Evolutionary conservation across 1,140 invertebrate genomes (phyloP).

Genomic region (Prorops nasuta): DNA sequence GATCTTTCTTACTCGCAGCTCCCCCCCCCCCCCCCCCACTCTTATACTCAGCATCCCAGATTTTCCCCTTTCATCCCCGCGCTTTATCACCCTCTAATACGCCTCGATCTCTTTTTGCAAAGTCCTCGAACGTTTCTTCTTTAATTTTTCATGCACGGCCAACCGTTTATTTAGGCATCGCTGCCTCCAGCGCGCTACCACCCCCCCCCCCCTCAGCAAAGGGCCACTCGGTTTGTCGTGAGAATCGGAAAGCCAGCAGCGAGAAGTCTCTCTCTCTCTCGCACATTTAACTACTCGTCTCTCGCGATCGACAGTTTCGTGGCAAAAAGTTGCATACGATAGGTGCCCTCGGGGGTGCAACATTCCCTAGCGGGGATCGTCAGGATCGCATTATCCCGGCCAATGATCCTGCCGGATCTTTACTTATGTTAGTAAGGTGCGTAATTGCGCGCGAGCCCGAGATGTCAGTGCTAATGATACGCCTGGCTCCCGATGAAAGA

Average conservation of each 20-base stretch:
- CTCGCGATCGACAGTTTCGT: too few relatives aligned
- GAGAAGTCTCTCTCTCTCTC: slow-evolving; percentile 7
- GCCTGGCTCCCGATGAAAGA: too few relatives aligned
- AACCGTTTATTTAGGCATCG: slow-evolving; percentile 52
- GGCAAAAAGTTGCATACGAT: too few relatives aligned
- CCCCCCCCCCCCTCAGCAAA: slow-evolving; percentile 1
- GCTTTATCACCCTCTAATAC: background rate
- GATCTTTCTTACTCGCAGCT: slow-evolving; percentile 26
- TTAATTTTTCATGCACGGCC: slow-evolving; percentile 44
- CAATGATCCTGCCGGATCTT: too few relatives aligned
- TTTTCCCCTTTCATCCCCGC: background rate
- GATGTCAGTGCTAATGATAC: too few relatives aligned
- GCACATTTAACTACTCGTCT: too few relatives aligned
- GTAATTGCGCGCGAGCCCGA: too few relatives aligned
- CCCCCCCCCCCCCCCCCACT: background rate
- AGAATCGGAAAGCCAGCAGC: background rate
- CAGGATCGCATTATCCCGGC: too few relatives aligned
- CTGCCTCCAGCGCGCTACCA: slow-evolving; percentile 12
- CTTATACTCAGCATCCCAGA: background rate
- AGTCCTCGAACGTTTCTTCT: slow-evolving; percentile 23
- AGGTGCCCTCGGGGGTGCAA: too few relatives aligned
- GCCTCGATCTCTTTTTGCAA: background rate
- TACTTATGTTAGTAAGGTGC: too few relatives aligned
- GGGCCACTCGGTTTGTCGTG: too few relatives aligned
- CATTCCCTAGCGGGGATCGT: too few relatives aligned